Evolutionary conservation across 2,113 vertebrate genomes (phyloP), one percentile per base, ranked within the genome.

Genomic region (Seriola aureovittata): DNA sequence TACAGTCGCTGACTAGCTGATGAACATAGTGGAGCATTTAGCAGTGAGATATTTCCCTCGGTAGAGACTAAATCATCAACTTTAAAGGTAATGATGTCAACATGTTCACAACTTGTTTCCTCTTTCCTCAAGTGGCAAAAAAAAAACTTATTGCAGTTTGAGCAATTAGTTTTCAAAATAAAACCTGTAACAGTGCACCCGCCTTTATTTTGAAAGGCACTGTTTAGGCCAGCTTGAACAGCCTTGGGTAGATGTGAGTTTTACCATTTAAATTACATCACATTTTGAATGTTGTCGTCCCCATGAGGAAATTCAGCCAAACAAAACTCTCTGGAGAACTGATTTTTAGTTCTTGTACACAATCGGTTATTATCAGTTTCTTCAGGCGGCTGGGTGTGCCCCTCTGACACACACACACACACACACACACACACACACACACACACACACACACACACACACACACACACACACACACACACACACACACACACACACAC

Each of bases 231-330:
- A 25, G 17, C 16, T 50, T 19, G 2, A 50, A 54, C 52, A 57
- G 54, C n/a, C 23, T 3, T 57, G 54, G 29, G 21, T 10, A 10
- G n/a, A 68, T 23, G 54, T 57, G n/a, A 57, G 10, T 23, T 23
- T 57, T 25, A 32, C 65, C 23, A n/a, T 48, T 48, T 40, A 44
- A 84, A 78, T 54, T 57, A 58, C 32, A 60, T 78, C 34, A 68
- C 1, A 9, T 21, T 68, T 40, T 62, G 29, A 74, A 48, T 68
- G 50, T 74, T 42, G 71, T 79, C 62, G 63, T 70, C 21, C 29
- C 16, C n/a, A 36, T 63, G 50, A 69, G 44, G 38, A 52, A 23
- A 32, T n/a, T 40, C 44, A 25, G 11, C 14, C 32, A 70, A 40
- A 34, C 21, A 64, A 79, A 69, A 32, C 25, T 55, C 23, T 5